Evolutionary conservation across 2,113 vertebrate genomes (phyloP).

Genomic region (Pogonocichla stellata): DNA sequence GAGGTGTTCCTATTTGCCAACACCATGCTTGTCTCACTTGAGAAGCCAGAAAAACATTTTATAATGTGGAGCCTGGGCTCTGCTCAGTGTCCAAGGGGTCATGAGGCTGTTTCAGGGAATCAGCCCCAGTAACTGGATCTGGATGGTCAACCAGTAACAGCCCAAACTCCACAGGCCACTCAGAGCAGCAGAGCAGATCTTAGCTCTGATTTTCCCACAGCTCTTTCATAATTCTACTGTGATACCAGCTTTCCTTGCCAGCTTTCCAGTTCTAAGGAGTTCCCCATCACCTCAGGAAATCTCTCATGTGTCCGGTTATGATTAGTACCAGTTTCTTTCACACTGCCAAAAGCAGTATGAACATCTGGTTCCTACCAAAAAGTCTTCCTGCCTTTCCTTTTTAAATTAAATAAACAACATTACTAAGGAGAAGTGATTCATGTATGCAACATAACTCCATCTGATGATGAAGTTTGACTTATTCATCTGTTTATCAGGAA

Average conservation of each 20-base stretch:
- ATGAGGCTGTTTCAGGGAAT: neutral
- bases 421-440: neutral
- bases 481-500: neutral
- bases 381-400: neutral
- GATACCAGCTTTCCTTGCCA: neutral
- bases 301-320: neutral
- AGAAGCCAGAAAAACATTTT: neutral
- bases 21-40: neutral
- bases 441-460: neutral
- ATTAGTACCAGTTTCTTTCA: constrained; percentile 3
- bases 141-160: neutral
- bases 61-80: neutral
- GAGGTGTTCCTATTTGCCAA: neutral
- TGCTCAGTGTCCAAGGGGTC: neutral
- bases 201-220: neutral
- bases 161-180: neutral
- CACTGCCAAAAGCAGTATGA: neutral
- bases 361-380: constrained; percentile 31
- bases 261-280: constrained; percentile 3
- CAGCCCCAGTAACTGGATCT: neutral
- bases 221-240: neutral
- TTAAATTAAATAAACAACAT: constrained; percentile 1
- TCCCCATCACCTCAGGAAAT: constrained; percentile 14
- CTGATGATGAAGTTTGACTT: neutral
- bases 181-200: neutral